phyloP scores from a whole-genome alignment of 2,888 invertebrate species.

The Athrips mouffetella region DNA sequence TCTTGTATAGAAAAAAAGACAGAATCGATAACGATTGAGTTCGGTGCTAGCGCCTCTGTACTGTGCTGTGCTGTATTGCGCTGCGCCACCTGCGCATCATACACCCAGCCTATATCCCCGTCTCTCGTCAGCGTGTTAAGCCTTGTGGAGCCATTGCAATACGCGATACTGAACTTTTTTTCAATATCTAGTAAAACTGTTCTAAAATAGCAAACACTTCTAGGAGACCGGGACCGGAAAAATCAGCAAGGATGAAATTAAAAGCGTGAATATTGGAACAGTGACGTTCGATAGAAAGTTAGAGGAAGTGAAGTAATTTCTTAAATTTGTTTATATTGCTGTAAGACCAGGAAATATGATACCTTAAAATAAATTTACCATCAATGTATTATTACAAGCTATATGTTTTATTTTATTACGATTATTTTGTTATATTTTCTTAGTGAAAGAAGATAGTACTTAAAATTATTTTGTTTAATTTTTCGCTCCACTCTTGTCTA shows the following conservation, averaged over 20 bases:
- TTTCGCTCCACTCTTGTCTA: background rate
- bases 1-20: too few relatives aligned
- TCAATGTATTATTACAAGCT: conserved; percentile 18
- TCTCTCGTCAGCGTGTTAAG: too few relatives aligned
- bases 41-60: too few relatives aligned
- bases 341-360: background rate
- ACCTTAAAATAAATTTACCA: conserved; percentile 12
- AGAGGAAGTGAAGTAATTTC: conserved; percentile 62
- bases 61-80: too few relatives aligned
- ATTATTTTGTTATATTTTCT: background rate
- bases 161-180: too few relatives aligned
- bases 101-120: too few relatives aligned
- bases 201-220: too few relatives aligned
- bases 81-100: too few relatives aligned
- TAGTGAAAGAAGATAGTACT: background rate
- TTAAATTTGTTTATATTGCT: background rate
- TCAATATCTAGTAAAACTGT: too few relatives aligned
- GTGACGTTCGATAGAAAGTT: conserved; percentile 66
- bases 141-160: too few relatives aligned
- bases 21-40: too few relatives aligned
- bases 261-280: conserved; percentile 69
- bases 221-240: conserved; percentile 57
- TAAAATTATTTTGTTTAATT: background rate
- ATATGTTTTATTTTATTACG: conserved; percentile 6
- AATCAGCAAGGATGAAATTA: conserved; percentile 66